These are phyloP conservation scores for Frankliniella intonsa DNA, from an alignment of 2,888 invertebrate species.

Conservation along the genomic window DNA sequence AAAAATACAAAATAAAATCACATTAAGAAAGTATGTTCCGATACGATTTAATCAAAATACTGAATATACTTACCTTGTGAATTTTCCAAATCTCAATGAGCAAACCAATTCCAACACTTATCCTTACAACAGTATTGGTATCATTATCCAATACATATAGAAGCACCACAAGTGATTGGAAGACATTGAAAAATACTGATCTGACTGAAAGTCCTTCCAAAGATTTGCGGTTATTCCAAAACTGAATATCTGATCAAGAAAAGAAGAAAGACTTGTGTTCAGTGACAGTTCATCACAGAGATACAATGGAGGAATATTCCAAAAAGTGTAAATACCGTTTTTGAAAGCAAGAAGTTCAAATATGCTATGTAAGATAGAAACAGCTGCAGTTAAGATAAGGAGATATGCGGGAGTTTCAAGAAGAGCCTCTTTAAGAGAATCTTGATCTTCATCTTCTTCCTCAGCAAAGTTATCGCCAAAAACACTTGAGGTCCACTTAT, in stretches of 20 bases:
- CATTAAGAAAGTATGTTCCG: neutral
- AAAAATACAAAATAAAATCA: slow-evolving; percentile 30
- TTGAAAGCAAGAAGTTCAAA: slow-evolving; percentile 99
- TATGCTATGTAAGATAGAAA: slow-evolving; percentile 93
- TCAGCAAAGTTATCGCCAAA: slow-evolving; percentile 66
- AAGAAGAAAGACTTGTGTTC: slow-evolving; percentile 22
- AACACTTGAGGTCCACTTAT: slow-evolving; percentile 66
- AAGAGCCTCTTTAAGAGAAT: slow-evolving; percentile 87
- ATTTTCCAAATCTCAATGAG: slow-evolving; percentile 99
- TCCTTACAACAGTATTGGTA: slow-evolving; percentile 90
- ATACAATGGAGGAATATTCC: neutral
- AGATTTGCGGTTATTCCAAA: slow-evolving; percentile 97
- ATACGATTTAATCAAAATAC: neutral
- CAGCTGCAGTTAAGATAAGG: slow-evolving; percentile 80
- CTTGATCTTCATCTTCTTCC: slow-evolving; percentile 83
- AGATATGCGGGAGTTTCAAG: slow-evolving; percentile 96
- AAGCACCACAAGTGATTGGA: slow-evolving; percentile 91
- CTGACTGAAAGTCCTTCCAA: slow-evolving; percentile 96
- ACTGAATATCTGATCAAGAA: slow-evolving; percentile 76
- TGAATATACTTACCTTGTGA: slow-evolving; percentile 62
- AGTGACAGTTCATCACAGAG: neutral
- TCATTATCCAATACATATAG: slow-evolving; percentile 98
- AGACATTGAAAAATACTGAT: slow-evolving; percentile 97
- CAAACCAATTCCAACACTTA: slow-evolving; percentile 91
- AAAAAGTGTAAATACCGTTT: slow-evolving; percentile 62